Percentiles rank a stretch among this genome's conserved stretches.
These are phyloP conservation scores for Drosophila truncata DNA, from an alignment of 1,140 invertebrate genomes.

Conservation along the genomic window DNA sequence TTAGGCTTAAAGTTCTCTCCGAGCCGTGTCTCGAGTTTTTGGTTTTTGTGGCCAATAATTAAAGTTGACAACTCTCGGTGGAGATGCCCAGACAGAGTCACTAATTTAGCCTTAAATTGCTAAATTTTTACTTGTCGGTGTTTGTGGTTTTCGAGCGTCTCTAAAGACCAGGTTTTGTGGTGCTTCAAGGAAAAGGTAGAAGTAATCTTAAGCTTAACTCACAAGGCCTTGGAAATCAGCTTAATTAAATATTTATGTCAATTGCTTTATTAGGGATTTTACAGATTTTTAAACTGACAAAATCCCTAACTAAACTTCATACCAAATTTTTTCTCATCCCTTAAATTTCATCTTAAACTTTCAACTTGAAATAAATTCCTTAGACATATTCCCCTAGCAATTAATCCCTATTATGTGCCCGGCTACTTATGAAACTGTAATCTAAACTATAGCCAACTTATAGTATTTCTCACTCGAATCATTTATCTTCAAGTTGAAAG, in stretches of 20 bases:
- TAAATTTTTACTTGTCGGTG: slow-evolving; percentile 35
- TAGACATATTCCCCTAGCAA: slow-evolving; percentile 27
- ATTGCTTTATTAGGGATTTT: not conserved
- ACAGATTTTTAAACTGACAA: not conserved
- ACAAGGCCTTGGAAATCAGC: not conserved
- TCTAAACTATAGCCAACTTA: slow-evolving; percentile 16
- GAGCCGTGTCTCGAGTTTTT: slow-evolving; percentile 6
- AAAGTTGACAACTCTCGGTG: slow-evolving; percentile 72
- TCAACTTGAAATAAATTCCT: slow-evolving; percentile 5
- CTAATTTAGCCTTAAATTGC: slow-evolving; percentile 51
- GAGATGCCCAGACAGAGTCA: slow-evolving; percentile 13
- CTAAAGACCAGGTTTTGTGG: not conserved
- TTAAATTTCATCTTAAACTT: slow-evolving; percentile 8
- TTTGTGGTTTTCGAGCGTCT: slow-evolving; percentile 3
- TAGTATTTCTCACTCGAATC: slow-evolving; percentile 38
- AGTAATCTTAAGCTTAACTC: not conserved
- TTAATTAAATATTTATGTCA: not conserved
- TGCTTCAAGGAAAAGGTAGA: too few species aligned
- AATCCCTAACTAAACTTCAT: not conserved
- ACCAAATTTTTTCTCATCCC: too few species aligned
- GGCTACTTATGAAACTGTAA: slow-evolving; percentile 45
- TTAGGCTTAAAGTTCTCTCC: slow-evolving; percentile 53
- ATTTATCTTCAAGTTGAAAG: slow-evolving; percentile 65
- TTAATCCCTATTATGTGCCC: slow-evolving; percentile 43
- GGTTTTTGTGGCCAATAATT: slow-evolving; percentile 71